These are phyloP conservation scores for Drosophila mayri DNA, from an alignment of 1,140 invertebrate species.

Conservation along the genomic window DNA sequence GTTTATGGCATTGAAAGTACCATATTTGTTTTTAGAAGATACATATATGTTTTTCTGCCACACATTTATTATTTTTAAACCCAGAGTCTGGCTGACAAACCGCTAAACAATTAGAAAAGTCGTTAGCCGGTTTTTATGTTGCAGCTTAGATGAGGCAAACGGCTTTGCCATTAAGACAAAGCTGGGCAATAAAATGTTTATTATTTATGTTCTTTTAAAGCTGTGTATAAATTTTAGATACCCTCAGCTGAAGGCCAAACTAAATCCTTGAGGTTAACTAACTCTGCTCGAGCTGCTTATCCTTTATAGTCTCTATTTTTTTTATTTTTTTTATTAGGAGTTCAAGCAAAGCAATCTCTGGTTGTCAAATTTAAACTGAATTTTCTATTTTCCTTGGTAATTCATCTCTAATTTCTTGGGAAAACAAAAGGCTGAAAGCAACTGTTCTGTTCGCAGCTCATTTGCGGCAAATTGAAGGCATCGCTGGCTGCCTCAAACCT, in stretches of 20 bases:
- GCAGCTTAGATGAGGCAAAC: background rate
- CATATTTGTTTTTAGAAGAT: background rate
- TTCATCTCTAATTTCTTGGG: conserved; percentile 27
- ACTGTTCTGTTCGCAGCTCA: conserved; percentile 29
- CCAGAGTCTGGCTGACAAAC: background rate
- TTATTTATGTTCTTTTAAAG: conserved; percentile 1
- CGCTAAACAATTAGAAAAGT: conserved; percentile 16
- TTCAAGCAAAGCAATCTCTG: background rate
- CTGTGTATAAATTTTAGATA: background rate
- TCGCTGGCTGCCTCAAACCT: conserved; percentile 4
- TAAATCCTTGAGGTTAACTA: conserved; percentile 3
- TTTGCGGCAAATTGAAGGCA: conserved; percentile 36
- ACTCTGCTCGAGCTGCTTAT: background rate
- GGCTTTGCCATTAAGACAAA: conserved; percentile 16
- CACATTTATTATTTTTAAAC: background rate
- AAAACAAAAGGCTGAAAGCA: conserved; percentile 2
- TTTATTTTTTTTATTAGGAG: background rate
- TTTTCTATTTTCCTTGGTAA: conserved; percentile 2
- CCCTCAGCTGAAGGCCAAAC: background rate
- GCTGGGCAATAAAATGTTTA: conserved; percentile 9
- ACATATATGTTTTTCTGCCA: background rate
- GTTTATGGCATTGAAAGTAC: background rate
- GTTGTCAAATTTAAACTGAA: background rate
- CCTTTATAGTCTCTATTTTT: background rate
- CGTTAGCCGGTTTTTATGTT: conserved; percentile 17